Evolutionary conservation across 2,113 vertebrate species (phyloP).

Genomic region (Procavia capensis): DNA sequence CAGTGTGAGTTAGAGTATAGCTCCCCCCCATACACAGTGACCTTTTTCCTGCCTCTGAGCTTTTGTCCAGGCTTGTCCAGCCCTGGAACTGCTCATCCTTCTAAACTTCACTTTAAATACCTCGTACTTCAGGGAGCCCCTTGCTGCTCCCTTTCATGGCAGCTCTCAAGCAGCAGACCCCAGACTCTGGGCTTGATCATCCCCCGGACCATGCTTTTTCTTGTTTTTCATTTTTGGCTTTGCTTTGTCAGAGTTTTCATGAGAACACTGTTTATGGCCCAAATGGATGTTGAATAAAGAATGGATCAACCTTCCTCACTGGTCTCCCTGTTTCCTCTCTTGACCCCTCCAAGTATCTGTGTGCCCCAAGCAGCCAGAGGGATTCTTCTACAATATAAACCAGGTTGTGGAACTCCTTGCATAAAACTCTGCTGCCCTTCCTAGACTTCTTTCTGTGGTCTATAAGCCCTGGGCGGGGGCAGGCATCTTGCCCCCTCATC

Average conservation of each 20-base stretch:
- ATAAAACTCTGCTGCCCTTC: background rate
- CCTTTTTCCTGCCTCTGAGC: background rate
- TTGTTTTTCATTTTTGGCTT: background rate
- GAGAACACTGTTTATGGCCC: background rate
- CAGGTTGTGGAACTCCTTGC: background rate
- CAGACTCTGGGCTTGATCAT: background rate
- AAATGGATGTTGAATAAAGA: background rate
- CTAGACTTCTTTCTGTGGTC: background rate
- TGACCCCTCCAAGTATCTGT: background rate
- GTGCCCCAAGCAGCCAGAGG: background rate
- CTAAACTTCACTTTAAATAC: background rate
- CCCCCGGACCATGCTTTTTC: background rate
- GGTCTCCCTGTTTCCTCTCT: background rate
- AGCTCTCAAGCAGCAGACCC: background rate
- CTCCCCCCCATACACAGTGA: background rate
- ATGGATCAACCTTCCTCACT: background rate
- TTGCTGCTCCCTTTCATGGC: background rate
- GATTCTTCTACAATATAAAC: background rate
- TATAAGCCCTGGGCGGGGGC: rapidly evolving
- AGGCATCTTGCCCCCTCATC: background rate
- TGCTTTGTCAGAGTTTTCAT: background rate
- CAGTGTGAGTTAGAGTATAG: background rate
- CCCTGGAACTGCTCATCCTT: background rate
- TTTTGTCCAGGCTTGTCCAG: background rate
- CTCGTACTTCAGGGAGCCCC: background rate